A percentile compares a stretch with the other conserved stretches of the same genome.
Conservation (phyloP, 2,113 vertebrate genomes). For the Cyanoramphus novaezelandiae region DNA sequence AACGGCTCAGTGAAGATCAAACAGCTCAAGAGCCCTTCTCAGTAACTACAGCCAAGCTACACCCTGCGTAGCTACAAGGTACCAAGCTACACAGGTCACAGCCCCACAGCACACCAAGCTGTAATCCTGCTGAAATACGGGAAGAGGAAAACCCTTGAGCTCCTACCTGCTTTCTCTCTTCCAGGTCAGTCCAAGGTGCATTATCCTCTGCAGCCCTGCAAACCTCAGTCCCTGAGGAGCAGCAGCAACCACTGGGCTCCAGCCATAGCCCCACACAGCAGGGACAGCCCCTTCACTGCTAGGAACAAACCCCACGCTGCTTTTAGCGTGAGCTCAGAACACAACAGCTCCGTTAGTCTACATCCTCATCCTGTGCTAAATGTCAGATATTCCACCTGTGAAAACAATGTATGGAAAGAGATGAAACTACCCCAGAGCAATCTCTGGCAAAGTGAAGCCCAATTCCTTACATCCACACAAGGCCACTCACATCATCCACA, state of each 20-base stretch:
- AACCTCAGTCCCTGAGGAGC: no score
- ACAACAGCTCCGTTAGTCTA: no score
- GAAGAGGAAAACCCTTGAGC: neutral
- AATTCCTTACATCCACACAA: no score
- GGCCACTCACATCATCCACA: fast-evolving
- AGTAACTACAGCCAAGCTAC: fast-evolving
- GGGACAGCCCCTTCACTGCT: neutral
- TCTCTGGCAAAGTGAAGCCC: neutral
- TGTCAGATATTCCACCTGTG: no score
- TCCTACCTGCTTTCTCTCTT: neutral
- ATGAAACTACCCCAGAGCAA: neutral
- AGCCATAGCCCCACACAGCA: neutral
- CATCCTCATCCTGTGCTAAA: no score
- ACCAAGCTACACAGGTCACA: fast-evolving
- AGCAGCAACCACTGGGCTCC: fast-evolving
- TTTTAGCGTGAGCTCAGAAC: neutral
- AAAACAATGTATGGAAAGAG: fast-evolving
- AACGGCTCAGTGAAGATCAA: fast-evolving
- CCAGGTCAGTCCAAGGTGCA: neutral
- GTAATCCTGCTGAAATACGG: neutral
- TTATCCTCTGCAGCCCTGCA: neutral
- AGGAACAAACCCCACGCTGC: neutral
- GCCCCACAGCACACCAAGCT: neutral
- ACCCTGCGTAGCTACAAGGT: no score
- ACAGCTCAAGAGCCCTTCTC: neutral